Percentiles rank a stretch among this genome's conserved stretches.
Conservation (phyloP, 2,888 invertebrate genomes). For the Branchipolynoe longqiensis region DNA sequence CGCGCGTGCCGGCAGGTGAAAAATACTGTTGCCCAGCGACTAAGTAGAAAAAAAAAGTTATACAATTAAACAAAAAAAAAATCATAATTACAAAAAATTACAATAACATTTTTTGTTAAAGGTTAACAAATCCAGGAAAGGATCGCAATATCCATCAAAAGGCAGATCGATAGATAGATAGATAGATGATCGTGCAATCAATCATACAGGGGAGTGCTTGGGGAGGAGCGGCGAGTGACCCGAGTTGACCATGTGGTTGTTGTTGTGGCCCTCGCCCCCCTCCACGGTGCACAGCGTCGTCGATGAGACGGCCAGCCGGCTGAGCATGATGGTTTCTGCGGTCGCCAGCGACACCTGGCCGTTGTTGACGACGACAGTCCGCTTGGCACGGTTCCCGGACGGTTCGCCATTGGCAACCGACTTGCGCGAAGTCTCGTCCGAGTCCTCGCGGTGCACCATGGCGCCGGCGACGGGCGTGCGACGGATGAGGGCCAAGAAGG, state of each 20-base stretch:
- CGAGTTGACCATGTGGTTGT: constrained; percentile 17
- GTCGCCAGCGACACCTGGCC: constrained; percentile 25
- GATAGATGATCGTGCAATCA: no score
- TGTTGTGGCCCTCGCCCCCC: constrained; percentile 16
- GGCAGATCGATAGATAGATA: no score
- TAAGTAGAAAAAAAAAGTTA: no score
- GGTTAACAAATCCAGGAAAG: no score
- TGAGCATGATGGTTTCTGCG: constrained; percentile 19
- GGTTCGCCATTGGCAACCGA: not conserved
- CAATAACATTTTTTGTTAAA: no score
- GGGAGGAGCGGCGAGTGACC: constrained; percentile 13
- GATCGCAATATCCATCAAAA: no score
- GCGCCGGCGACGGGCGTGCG: constrained; percentile 42
- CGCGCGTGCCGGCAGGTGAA: no score
- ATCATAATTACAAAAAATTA: no score
- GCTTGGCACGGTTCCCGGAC: not conserved
- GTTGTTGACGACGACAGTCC: constrained; percentile 44
- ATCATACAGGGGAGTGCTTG: constrained; percentile 31
- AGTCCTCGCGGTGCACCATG: constrained; percentile 59
- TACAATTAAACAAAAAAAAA: no score
- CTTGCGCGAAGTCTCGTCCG: constrained; percentile 53
- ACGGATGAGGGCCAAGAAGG: constrained; percentile 65
- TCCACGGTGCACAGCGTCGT: not conserved
- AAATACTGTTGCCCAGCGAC: no score
- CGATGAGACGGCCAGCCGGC: not conserved